Conservation (phyloP, 2,888 invertebrate genomes). For the Adineta ricciae region DNA sequence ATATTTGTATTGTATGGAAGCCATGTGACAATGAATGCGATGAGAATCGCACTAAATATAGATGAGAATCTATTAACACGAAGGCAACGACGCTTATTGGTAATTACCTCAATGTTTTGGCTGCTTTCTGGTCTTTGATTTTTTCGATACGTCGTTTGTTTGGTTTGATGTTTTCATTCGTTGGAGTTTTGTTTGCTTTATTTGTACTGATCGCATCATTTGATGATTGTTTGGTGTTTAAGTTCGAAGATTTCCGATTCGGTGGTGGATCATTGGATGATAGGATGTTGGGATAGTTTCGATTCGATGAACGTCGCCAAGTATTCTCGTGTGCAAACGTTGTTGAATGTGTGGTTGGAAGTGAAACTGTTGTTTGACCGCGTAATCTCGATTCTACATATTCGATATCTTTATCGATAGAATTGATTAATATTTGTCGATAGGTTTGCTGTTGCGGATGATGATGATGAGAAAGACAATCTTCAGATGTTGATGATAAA, state of each 20-base stretch:
- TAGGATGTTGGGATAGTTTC: not conserved
- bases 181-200: not conserved
- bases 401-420: constrained; percentile 18
- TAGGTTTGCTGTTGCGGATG: not conserved
- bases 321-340: not conserved
- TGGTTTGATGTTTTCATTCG: not conserved
- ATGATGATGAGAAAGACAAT: not conserved
- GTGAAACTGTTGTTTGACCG: not conserved
- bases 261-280: not conserved
- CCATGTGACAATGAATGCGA: constrained; percentile 98
- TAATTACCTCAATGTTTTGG: constrained; percentile 69
- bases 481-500: not conserved
- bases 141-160: constrained; percentile 21
- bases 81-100: no score
- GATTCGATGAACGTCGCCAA: not conserved
- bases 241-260: not conserved
- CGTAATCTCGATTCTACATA: constrained; percentile 21
- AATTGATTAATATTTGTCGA: not conserved
- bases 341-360: not conserved
- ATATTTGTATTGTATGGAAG: constrained; percentile 60
- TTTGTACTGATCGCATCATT: not conserved
- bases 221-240: not conserved
- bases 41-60: constrained; percentile 64
- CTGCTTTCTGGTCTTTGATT: constrained; percentile 90
- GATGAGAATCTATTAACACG: no score